phyloP scores from a whole-genome alignment of 2,113 vertebrate species.

The Microcebus jonahi region DNA sequence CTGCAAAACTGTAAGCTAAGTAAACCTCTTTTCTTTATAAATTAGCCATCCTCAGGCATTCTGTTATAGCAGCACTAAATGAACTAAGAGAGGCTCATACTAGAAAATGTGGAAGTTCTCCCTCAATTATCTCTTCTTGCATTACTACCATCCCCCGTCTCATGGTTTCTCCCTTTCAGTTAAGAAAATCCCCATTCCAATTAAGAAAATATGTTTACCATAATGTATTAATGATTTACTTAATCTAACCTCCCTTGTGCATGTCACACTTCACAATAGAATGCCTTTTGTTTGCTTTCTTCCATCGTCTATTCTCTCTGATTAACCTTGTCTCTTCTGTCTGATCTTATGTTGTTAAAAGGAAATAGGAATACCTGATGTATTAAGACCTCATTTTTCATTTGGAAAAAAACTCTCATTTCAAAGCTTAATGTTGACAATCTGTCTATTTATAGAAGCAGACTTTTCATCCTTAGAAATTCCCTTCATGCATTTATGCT shows the following conservation, averaged over 20 bases:
- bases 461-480: background rate
- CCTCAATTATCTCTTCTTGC: background rate
- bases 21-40: background rate
- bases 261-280: background rate
- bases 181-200: constrained; percentile 38
- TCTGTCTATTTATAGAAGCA: constrained; percentile 43
- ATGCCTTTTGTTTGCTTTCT: background rate
- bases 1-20: background rate
- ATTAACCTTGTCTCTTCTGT: background rate
- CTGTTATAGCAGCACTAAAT: background rate
- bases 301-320: background rate
- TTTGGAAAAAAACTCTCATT: background rate
- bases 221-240: constrained; percentile 14
- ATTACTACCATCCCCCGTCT: background rate
- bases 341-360: constrained; percentile 12
- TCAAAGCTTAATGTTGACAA: background rate
- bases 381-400: constrained; percentile 32
- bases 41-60: background rate
- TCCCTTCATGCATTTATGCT: background rate
- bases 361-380: background rate
- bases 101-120: background rate
- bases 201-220: constrained; percentile 13
- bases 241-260: background rate
- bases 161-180: background rate
- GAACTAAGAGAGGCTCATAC: background rate